Base-by-base conservation (phyloP, 2,888 invertebrate genomes). In the Bugula neritina region DNA sequence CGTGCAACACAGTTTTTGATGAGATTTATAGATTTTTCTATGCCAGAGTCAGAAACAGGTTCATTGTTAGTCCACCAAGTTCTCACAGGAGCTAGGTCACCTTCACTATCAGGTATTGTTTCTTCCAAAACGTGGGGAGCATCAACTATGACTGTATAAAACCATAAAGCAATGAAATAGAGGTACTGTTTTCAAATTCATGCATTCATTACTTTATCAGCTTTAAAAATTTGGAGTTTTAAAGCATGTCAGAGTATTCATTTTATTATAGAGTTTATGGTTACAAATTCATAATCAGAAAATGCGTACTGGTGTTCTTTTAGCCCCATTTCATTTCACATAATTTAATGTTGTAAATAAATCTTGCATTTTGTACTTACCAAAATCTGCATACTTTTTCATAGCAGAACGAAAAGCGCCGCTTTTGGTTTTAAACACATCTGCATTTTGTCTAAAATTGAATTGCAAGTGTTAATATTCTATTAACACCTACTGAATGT, bases 381-480 rank as follows among this genome's bases (percentile, higher is more conserved):
- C 81, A 70, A 94, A 88, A 76, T 93, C 91, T 0, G 90, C 90
- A 84, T 90, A 89, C 82, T 90, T 92, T 72, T 91, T 90, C 0
- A 92, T 88, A 73, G 89, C 86, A 85, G 94, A 94, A 71, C 93
- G 88, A 78, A 94, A 90, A 0, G 92, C 90, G 0, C 94, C 93
- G 27, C 92, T 88, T 85, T 93, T 93, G 69, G 87, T 89, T 77
- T 88, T 88, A 79, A 94, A 93, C 2, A 88, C 84, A 73, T 88
- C 88, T 0, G 88, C 91, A 83, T 90, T 91, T 74, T 85, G 85
- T 73, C 85, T 83, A 75, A 70, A 77, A 54, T 10, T 27, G 29
- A 69, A 71, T n/a, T n/a, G n/a, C n/a, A n/a, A n/a, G n/a, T n/a
- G n/a, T n/a, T n/a, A n/a, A n/a, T n/a, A n/a, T n/a, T n/a, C n/a